Conservation (phyloP, 64 coral and sea anemone genomes). For the Cladopsammia gracilis region DNA sequence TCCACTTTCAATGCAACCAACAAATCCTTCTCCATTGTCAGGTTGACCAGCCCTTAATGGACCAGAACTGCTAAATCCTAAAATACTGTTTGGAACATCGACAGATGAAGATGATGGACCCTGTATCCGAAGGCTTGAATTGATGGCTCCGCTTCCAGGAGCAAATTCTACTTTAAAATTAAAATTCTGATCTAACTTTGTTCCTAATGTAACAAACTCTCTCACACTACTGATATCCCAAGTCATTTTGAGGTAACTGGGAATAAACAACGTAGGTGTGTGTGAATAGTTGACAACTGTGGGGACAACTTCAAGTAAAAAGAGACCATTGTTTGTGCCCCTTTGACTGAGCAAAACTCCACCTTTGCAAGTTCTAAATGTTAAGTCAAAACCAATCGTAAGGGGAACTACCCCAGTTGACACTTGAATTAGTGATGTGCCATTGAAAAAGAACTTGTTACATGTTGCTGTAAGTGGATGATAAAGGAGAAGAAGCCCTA, state of each 20-base stretch:
- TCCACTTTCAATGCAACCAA: conserved; percentile 84
- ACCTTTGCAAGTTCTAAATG: conserved; percentile 83
- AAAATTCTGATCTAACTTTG: conserved; percentile 72
- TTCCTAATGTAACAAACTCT: conserved; percentile 62
- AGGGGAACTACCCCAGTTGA: conserved; percentile 34
- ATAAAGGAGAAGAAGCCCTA: conserved; percentile 21
- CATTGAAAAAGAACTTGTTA: conserved; percentile 76
- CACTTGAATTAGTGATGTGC: conserved; percentile 68
- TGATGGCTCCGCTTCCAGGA: conserved; percentile 38
- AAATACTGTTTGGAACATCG: conserved; percentile 50
- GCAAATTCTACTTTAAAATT: conserved; percentile 47
- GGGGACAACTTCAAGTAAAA: conserved; percentile 53
- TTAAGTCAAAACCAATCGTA: conserved; percentile 53
- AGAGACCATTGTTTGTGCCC: conserved; percentile 57
- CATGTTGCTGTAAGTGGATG: neutral
- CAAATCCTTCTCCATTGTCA: conserved; percentile 38
- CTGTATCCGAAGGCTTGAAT: conserved; percentile 62
- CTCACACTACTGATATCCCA: conserved; percentile 41
- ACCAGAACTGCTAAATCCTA: conserved; percentile 30
- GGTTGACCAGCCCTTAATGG: conserved; percentile 41
- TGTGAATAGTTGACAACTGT: conserved; percentile 59
- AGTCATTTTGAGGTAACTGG: conserved; percentile 59
- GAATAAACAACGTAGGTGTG: conserved; percentile 42
- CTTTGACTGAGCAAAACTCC: conserved; percentile 66
- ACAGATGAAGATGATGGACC: neutral